phyloP scores from a whole-genome alignment of 2,888 invertebrate genomes.

The Tenodera sinensis region DNA sequence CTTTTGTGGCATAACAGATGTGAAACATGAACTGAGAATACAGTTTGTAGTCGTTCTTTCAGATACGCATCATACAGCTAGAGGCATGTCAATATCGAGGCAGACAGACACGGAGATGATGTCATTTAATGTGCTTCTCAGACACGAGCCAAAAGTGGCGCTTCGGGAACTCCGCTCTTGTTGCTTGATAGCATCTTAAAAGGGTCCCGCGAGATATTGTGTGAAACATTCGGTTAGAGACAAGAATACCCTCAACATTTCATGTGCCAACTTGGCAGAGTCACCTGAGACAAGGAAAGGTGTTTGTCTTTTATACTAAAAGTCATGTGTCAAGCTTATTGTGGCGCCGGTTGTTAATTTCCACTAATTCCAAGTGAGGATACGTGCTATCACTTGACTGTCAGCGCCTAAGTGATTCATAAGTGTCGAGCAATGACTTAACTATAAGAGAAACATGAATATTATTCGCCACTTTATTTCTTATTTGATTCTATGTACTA shows the following conservation, averaged over 20 bases:
- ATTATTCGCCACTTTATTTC: too few relatives aligned
- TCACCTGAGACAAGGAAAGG: neutral
- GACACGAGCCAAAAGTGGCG: neutral
- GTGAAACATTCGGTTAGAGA: neutral
- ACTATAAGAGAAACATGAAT: neutral
- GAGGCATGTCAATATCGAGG: too few relatives aligned
- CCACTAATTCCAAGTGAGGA: neutral
- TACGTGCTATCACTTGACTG: neutral
- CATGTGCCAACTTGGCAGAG: neutral
- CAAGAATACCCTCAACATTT: neutral
- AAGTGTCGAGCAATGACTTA: neutral
- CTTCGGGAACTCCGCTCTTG: neutral
- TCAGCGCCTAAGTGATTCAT: neutral
- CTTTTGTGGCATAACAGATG: too few relatives aligned
- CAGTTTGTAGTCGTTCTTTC: too few relatives aligned
- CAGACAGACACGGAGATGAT: neutral
- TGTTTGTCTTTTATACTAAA: neutral
- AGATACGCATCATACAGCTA: too few relatives aligned
- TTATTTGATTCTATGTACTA: too few relatives aligned
- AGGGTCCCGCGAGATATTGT: neutral
- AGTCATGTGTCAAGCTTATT: neutral
- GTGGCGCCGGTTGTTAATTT: neutral
- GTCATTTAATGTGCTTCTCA: neutral
- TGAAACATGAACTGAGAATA: too few relatives aligned
- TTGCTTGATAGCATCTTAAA: neutral